Evolutionary conservation across 2,888 invertebrate species (phyloP), one percentile per base, ranked within the genome.

Genomic region (Agrotis exclamationis): DNA sequence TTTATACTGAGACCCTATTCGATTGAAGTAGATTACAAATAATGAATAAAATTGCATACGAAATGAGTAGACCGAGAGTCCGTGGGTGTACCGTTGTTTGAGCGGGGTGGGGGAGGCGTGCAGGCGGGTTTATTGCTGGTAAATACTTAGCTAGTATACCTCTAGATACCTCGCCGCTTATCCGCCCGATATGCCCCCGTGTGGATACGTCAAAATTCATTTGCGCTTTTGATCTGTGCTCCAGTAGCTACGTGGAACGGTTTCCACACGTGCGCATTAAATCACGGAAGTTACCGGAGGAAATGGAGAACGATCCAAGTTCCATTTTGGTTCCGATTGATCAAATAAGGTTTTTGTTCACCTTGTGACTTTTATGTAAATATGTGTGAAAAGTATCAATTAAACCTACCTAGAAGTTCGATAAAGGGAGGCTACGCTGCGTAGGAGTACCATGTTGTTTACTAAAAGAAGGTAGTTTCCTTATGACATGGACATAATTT

Each of bases 21-120:
- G 92, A 96, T 95, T 95, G 95, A 94, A 95, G 95, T 94, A 94
- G 95, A 95, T 96, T 95, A 96, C 96, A 96, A 96, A 96, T 96
- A 95, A 96, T 96, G 96, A 95, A 95, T 96, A 95, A 96, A 96
- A 96, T 96, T 96, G 96, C 96, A 96, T 96, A 94, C 93, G 94
- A 94, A 96, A 96, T 96, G 95, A 95, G 95, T 90, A 91, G 91
- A 93, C 89, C 89, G 91, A 91, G 91, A 91, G 93, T 91, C 93
- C 91, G 93, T 91, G 92, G 93, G 92, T 91, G 89, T 92, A 90
- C 88, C 90, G 89, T 90, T 95, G 94, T 94, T 95, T 95, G 95
- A 89, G 86, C 88, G 89, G 92, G 90, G 87, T 65, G 83, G 82
- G 80, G 87, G 88, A 86, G 79, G 88, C 65, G 82, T 79, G 85